A percentile compares a stretch with the other conserved stretches of the same genome.
phyloP scores from a whole-genome alignment of 2,113 vertebrate species.

The Crocuta crocuta region DNA sequence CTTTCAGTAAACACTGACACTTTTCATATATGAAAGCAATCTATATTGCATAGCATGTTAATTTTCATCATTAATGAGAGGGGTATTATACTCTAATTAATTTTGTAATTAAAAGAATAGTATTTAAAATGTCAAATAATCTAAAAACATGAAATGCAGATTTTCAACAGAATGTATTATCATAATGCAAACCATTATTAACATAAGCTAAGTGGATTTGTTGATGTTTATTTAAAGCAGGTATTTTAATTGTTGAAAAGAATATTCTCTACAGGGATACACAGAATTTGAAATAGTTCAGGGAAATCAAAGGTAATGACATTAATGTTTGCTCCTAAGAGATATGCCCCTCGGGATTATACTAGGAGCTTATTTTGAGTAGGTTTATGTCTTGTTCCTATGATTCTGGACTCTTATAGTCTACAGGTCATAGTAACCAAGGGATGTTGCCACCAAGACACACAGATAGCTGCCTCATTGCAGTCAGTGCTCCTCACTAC shows the following conservation, averaged over 20 bases:
- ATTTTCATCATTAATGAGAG: conserved; percentile 17
- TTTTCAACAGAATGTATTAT: conserved; percentile 7
- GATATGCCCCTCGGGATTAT: neutral
- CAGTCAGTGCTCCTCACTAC: neutral
- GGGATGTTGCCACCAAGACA: neutral
- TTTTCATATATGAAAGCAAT: conserved; percentile 40
- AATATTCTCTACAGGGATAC: neutral
- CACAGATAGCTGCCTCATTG: neutral
- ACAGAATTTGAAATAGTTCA: neutral
- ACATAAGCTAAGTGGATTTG: neutral
- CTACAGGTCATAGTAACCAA: neutral
- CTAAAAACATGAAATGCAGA: neutral
- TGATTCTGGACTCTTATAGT: neutral
- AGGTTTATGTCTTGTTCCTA: neutral
- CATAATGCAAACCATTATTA: neutral
- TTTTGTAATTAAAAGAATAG: conserved; percentile 7
- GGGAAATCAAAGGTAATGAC: neutral
- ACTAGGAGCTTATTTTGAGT: neutral
- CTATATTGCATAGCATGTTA: neutral
- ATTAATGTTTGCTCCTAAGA: neutral
- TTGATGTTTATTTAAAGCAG: conserved; percentile 49
- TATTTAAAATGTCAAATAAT: conserved; percentile 49
- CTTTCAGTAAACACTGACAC: conserved; percentile 6
- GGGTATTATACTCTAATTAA: conserved; percentile 16
- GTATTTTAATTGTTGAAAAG: neutral